Conservation (phyloP, 2,888 invertebrate genomes). For the Sisyra nigra region DNA sequence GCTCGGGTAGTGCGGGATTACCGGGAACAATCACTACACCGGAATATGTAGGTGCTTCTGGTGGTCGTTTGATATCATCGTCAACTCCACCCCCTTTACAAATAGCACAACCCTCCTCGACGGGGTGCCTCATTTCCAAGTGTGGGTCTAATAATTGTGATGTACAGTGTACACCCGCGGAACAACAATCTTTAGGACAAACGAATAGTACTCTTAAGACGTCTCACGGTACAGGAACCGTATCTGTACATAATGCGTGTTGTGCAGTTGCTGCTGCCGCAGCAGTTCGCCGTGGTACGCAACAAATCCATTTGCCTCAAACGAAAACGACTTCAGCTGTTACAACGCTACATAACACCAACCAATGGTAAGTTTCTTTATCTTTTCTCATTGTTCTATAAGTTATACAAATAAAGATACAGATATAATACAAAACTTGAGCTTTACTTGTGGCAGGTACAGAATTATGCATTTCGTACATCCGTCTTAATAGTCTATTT, state of each 20-base stretch:
- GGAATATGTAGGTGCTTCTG: slow-evolving; percentile 46
- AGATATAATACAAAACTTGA: too few species aligned
- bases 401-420: background rate
- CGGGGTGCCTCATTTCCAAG: background rate
- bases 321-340: background rate
- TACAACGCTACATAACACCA: background rate
- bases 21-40: slow-evolving; percentile 23
- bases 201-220: background rate
- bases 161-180: slow-evolving; percentile 1
- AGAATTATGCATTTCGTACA: too few species aligned
- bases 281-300: slow-evolving; percentile 3
- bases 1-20: background rate
- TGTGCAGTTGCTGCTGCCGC: slow-evolving; percentile 5
- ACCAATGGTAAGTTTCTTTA: slow-evolving; percentile 1
- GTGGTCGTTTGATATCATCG: slow-evolving; percentile 36
- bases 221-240: background rate
- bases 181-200: background rate
- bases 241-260: slow-evolving; percentile 1
- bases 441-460: too few species aligned
- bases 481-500: too few species aligned
- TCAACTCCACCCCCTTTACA: slow-evolving; percentile 21
- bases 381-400: background rate
- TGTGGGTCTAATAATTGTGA: slow-evolving; percentile 3
- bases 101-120: background rate
- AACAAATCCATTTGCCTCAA: background rate